Base-by-base conservation (phyloP, 92 coral and sea anemone genomes). In the Desmophyllum pertusum region DNA sequence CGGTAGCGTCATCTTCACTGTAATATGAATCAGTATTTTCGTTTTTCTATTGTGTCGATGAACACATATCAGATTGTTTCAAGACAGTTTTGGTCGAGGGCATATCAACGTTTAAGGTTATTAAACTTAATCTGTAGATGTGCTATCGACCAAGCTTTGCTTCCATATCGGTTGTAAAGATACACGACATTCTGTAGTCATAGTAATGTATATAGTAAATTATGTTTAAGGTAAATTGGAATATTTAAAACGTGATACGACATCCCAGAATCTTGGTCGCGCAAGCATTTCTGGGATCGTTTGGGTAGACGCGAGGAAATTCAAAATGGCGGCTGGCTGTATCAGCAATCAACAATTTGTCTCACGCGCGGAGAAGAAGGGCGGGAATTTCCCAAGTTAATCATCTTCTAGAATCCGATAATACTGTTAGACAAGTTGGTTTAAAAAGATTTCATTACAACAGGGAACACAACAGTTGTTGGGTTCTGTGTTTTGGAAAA, bases 191-290 rank as follows among this genome's bases (percentile, higher is more conserved):
- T 35, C 10, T 33, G 21, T 36, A 25, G 84, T 35, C 68, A 67
- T 21, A 29, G 75, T 19, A 10, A 11, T 80, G 76, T 80, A 80
- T 43, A 80, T 80, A 67, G 14, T 67, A 68, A 36, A 13, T 78
- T 78, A 78, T 68, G 66, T 57, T 36, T 11, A 36, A 0, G 66
- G 39, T 51, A 13, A 35, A 67, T 79, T 42, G 13, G 59, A 29
- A 64, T 79, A 31, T 79, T 79, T 79, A 42, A 75, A 36, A 23
- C 38, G 25, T 36, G 18, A 40, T 57, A 18, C 37, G 25, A 0
- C 50, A 36, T 18, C 37, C 29, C 21, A 55, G 69, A 57, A 63
- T 2, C 52, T 39, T 31, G 68, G 29, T 37, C 13, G 33, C 52
- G 61, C 38, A 1, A 31, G 52, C 39, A 41, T 68, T 38, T 11